Conservation (phyloP, 1,140 invertebrate genomes). For the Dinoponera quadriceps region DNA sequence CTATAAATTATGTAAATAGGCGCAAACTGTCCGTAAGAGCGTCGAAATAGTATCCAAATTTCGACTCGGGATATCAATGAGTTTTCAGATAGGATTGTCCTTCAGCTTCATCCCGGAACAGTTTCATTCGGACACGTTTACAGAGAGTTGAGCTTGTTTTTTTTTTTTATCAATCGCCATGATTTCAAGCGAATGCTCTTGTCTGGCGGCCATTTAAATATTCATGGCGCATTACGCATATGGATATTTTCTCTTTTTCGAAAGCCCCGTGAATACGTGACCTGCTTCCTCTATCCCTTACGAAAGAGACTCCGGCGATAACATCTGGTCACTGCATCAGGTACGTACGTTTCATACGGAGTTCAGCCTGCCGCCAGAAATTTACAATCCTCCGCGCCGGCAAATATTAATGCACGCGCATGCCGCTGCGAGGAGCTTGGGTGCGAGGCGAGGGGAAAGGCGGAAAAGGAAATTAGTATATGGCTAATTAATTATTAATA, state of each 20-base stretch:
- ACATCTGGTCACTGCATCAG: constrained; percentile 52
- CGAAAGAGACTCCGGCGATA: constrained; percentile 42
- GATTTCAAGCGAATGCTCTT: constrained; percentile 2
- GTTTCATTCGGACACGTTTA: too few relatives aligned
- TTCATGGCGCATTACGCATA: constrained; percentile 61
- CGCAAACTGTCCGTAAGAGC: too few relatives aligned
- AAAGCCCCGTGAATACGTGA: constrained; percentile 51
- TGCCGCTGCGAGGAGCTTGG: neutral
- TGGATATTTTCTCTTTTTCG: constrained; percentile 64
- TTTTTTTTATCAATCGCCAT: constrained; percentile 42
- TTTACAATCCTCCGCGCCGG: constrained; percentile 30
- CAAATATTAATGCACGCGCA: constrained; percentile 37
- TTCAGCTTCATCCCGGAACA: too few relatives aligned
- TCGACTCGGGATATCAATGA: too few relatives aligned
- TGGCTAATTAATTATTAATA: constrained; percentile 55
- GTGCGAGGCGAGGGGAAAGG: neutral
- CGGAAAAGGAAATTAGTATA: constrained; percentile 31
- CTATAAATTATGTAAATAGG: too few relatives aligned
- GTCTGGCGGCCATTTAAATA: constrained; percentile 3
- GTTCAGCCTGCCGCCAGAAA: constrained; percentile 21
- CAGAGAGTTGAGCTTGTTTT: neutral
- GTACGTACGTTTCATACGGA: constrained; percentile 28
- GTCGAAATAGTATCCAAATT: too few relatives aligned
- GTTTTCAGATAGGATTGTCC: too few relatives aligned
- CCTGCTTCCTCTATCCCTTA: constrained; percentile 36